phyloP scores from a whole-genome alignment of 2,113 vertebrate species.

The Tachuris rubrigastra region DNA sequence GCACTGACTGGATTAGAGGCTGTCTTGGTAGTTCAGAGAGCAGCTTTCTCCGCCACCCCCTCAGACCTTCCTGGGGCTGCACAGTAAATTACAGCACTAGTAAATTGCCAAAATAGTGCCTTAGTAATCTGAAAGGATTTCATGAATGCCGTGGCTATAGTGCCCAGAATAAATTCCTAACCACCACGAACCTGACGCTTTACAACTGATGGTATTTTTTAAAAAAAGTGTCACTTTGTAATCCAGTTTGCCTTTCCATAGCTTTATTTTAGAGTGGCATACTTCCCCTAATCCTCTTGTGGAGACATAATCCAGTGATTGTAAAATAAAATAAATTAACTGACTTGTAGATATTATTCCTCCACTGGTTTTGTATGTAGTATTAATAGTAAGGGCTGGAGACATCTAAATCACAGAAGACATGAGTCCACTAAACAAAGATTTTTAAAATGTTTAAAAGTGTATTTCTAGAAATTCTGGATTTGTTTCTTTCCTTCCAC shows the following conservation, averaged over 20 bases:
- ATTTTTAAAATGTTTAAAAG: not conserved
- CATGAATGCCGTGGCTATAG: not conserved
- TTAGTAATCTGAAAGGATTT: not conserved
- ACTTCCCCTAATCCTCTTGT: not conserved
- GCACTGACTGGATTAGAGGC: accelerated
- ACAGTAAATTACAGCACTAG: not conserved
- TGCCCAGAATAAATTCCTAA: not conserved
- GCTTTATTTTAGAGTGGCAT: not conserved
- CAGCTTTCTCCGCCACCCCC: not conserved
- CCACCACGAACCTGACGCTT: not conserved
- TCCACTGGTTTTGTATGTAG: not conserved
- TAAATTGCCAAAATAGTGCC: not conserved
- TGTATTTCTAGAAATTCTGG: not conserved
- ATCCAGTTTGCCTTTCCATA: not conserved
- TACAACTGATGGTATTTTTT: not conserved
- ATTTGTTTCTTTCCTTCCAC: not conserved
- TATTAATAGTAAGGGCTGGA: not conserved
- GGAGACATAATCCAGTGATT: not conserved
- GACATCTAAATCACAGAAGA: not conserved
- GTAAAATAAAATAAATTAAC: not conserved
- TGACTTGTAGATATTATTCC: not conserved
- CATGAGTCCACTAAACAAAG: not conserved
- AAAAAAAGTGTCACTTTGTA: not conserved
- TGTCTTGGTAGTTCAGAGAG: not conserved
- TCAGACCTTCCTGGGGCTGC: not conserved